Conservation (phyloP, 2,113 vertebrate genomes). For the Neogobius melanostomus region DNA sequence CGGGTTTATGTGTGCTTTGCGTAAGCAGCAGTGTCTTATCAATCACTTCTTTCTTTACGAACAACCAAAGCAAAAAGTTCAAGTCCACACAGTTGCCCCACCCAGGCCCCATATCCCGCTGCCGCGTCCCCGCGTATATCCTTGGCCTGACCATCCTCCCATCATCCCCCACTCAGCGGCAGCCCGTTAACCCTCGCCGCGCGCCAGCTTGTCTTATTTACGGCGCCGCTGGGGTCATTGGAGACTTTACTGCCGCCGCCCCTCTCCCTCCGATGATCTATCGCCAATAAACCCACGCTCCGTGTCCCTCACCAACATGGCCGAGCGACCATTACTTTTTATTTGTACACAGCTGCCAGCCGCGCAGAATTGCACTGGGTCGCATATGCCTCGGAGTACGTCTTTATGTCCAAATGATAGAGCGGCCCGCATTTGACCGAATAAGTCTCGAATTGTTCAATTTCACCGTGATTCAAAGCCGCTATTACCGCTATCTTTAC, state of each 20-base stretch:
- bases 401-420: constrained; percentile 31
- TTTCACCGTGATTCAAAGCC: constrained; percentile 3
- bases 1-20: no score
- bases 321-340: constrained; percentile 35
- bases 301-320: constrained; percentile 29
- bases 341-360: constrained; percentile 43
- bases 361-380: constrained; percentile 26
- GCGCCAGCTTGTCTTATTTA: constrained; percentile 45
- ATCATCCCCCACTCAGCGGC: constrained; percentile 25
- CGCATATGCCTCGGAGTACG: constrained; percentile 12
- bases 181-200: constrained; percentile 30
- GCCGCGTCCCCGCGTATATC: background rate
- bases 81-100: no score
- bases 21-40: no score
- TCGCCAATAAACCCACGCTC: constrained; percentile 47
- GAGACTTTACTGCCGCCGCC: constrained; percentile 43
- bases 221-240: constrained; percentile 41
- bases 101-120: no score
- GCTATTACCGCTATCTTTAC: background rate
- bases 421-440: constrained; percentile 16
- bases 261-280: constrained; percentile 44
- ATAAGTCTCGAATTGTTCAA: constrained; percentile 34
- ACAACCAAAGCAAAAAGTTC: no score
- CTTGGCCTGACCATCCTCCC: constrained; percentile 5
- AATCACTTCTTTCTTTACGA: no score